These are phyloP conservation scores for Phalangium opilio DNA, from an alignment of 2,888 invertebrate species.

Conservation along the genomic window DNA sequence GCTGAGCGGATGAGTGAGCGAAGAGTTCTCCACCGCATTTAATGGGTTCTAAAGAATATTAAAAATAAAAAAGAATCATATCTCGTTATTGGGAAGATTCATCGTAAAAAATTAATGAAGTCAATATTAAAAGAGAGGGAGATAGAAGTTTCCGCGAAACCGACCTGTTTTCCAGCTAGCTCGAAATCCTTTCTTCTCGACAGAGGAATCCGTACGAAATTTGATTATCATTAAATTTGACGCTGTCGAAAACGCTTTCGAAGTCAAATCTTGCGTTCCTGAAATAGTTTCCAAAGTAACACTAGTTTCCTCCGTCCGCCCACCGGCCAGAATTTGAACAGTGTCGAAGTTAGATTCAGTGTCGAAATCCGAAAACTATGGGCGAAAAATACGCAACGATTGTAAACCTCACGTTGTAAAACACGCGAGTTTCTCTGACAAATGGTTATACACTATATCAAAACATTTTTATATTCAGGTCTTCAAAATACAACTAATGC, in stretches of 20 bases:
- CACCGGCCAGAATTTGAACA: slow-evolving; percentile 88
- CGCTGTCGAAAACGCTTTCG: slow-evolving; percentile 73
- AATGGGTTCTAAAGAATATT: slow-evolving; percentile 47
- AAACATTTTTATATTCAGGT: too few relatives aligned
- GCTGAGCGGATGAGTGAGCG: slow-evolving; percentile 60
- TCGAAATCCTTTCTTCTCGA: slow-evolving; percentile 75
- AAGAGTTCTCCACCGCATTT: slow-evolving; percentile 72
- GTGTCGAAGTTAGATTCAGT: slow-evolving; percentile 94
- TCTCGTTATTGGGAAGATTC: neutral
- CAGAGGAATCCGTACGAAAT: slow-evolving; percentile 85
- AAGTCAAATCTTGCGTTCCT: slow-evolving; percentile 63
- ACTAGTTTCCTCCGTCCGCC: slow-evolving; percentile 82
- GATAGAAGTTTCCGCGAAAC: too few relatives aligned
- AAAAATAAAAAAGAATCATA: too few relatives aligned
- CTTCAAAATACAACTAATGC: too few relatives aligned
- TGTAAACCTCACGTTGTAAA: too few relatives aligned
- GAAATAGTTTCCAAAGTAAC: slow-evolving; percentile 80
- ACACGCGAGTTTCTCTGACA: too few relatives aligned
- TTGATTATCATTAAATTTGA: slow-evolving; percentile 97
- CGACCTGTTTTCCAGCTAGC: slow-evolving; percentile 25
- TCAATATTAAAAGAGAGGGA: slow-evolving; percentile 1
- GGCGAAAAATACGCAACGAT: too few relatives aligned
- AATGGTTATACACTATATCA: too few relatives aligned
- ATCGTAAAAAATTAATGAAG: neutral
- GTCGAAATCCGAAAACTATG: slow-evolving; percentile 85